Evolutionary conservation across 1,140 invertebrate genomes (phyloP), one percentile per base, ranked within the genome.

Genomic region (Vanessa atalanta): DNA sequence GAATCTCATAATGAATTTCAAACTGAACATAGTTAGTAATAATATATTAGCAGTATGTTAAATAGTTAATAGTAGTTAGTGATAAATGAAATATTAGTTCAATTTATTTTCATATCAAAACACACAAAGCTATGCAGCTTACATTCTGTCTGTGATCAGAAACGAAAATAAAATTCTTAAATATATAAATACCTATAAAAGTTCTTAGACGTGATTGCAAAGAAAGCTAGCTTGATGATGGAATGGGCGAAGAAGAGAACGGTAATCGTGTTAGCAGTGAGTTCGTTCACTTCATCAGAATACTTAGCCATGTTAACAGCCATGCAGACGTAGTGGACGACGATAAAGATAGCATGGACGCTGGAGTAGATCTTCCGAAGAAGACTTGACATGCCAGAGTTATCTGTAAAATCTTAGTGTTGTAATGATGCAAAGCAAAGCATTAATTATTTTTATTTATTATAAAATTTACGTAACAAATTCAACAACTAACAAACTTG

Each of bases 241-340:
- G 95, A 94, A 82, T 97, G 96, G 0, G 95, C 94, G 87, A 97
- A 97, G 90, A 97, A 97, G 8, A 97, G 93, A 3, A 96, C 94
- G 0, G 96, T 97, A 50, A 97, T 96, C 16, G 96, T 97, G 75
- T 97, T 97, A 1, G 96, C 96, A 0, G 96, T 96, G 60, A 97
- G 89, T 86, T 97, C 95, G 83, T 97, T 96, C 0, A 96, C 96
- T 79, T 97, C 96, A n/a, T 95, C 95, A 3, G 95, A 94, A 84
- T 97, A 95, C 31, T 94, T 60, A 0, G 95, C 93, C 90, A 97
- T 93, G 83, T 97, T 97, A 20, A 95, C 93, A 13, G 94, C 94
- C 78, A 96, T 95, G 7, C 94, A 94, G 23, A 92, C 84, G 79
- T 95, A 96, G 87, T 97, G 95, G 1, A 95, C 48, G 1, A 96